Percentiles rank a stretch among this genome's conserved stretches.
Conservation (phyloP, 2,888 invertebrate genomes). For the Ligdia adustata region DNA sequence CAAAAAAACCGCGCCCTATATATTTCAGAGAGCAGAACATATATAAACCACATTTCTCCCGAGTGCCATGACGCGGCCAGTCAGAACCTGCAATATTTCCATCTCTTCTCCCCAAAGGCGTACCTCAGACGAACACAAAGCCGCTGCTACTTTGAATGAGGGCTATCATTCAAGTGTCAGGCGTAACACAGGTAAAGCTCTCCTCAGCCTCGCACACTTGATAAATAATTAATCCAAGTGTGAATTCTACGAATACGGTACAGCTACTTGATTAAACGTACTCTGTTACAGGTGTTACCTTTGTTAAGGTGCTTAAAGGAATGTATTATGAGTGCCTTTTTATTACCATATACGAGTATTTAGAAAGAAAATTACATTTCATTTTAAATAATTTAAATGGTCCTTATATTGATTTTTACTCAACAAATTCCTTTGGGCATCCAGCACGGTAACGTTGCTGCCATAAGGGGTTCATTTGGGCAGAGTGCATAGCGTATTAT, state of each 20-base stretch:
- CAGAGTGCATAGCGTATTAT: no score
- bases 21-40: no score
- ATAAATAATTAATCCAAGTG: constrained; percentile 52
- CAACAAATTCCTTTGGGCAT: no score
- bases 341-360: no score
- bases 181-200: constrained; percentile 44
- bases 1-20: no score
- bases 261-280: constrained; percentile 13
- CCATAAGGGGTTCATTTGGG: no score
- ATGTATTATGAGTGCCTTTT: background rate
- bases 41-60: constrained; percentile 5
- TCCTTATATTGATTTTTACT: no score
- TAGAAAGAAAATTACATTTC: no score
- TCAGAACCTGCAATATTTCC: constrained; percentile 11
- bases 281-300: constrained; percentile 9
- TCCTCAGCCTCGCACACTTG: constrained; percentile 42
- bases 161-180: constrained; percentile 53
- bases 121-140: constrained; percentile 22
- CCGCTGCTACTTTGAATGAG: constrained; percentile 39
- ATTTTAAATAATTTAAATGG: no score
- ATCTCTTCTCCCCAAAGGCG: constrained; percentile 10
- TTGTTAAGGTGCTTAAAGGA: background rate
- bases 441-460: no score
- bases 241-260: no score
- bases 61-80: constrained; percentile 12